Evolutionary conservation across 1,140 invertebrate species (phyloP), one percentile per base, ranked within the genome.

Genomic region (Patella vulgata): DNA sequence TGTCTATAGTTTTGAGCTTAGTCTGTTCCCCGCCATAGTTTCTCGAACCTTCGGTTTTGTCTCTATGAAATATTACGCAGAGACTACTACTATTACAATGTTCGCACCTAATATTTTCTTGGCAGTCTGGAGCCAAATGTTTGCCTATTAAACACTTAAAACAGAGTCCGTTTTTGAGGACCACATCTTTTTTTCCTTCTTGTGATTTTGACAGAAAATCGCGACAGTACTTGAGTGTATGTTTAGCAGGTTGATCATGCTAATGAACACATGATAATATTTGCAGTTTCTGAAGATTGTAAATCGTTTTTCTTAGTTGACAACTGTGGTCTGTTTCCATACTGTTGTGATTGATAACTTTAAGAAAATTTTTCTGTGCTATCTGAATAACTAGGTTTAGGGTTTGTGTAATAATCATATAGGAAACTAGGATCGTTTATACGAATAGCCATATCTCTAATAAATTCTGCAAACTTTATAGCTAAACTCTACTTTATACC

Each of bases 91-190:
- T 52, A 25, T 33, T 28, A 54, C 46, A 62, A 12, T 14, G 57
- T 19, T 52, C 21, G 31, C 54, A 58, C 12, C 48, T 51, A n/a
- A 57, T 40, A 17, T 8, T 46, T 59, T 33, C 39, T 48, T 27
- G 11, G 31, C 61, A 67, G 39, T 55, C 30, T 28, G 30, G 40
- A 5, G 33, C 53, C 6, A 60, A 30, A 53, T 63, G 56, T 51
- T 56, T 64, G 1, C 19, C 52, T 33, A 40, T 23, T 33, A 40
- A 64, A 47, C 53, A 65, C 42, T 51, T 65, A 39, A 68, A 71
- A 31, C 59, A 71, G 14, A 51, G 19, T 12, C 61, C 60, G 40
- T 63, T 57, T 39, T 71, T 57, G 30, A 43, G 62, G 0, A 68
- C 19, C 4, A 63, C 12, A 8, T 65, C 52, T 23, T 39, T 66